phyloP scores from a whole-genome alignment of 2,888 invertebrate genomes.

The Uropetala carovei region DNA sequence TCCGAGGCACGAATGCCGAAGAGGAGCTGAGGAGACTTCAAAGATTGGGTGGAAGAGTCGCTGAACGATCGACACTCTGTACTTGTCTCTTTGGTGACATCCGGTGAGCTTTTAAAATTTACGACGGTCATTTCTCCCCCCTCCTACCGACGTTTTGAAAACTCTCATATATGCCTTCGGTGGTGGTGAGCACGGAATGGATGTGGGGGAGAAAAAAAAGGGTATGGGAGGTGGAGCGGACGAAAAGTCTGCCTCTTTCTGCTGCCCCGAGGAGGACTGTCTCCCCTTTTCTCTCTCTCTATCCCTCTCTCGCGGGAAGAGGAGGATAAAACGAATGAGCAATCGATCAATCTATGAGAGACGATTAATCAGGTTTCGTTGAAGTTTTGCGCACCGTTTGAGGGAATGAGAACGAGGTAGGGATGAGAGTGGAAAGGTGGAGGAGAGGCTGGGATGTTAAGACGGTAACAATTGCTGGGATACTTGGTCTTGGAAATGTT shows the following conservation, averaged over 20 bases:
- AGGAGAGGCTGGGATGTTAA: background rate
- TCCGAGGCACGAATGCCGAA: background rate
- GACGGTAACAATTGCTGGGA: too few relatives aligned
- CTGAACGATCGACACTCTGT: conserved; percentile 12
- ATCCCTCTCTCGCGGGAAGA: background rate
- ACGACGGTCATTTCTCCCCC: background rate
- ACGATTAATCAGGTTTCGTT: conserved; percentile 52
- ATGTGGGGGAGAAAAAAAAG: background rate
- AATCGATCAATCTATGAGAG: conserved; percentile 33
- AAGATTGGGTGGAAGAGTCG: background rate
- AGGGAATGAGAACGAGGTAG: background rate
- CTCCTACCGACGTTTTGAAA: background rate
- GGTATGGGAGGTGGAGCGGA: background rate
- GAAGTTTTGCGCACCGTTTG: conserved; percentile 4
- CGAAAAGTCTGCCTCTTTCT: background rate
- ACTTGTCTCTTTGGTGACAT: conserved; percentile 9
- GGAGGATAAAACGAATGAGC: conserved; percentile 27
- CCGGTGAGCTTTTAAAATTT: background rate
- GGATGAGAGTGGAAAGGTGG: background rate
- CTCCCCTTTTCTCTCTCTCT: background rate
- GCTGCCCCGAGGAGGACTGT: background rate
- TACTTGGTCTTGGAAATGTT: too few relatives aligned
- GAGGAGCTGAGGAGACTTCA: background rate
- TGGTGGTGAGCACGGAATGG: background rate
- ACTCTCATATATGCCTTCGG: background rate